Conservation (phyloP, 1,140 invertebrate genomes). For the Ptiloglossa arizonensis region DNA sequence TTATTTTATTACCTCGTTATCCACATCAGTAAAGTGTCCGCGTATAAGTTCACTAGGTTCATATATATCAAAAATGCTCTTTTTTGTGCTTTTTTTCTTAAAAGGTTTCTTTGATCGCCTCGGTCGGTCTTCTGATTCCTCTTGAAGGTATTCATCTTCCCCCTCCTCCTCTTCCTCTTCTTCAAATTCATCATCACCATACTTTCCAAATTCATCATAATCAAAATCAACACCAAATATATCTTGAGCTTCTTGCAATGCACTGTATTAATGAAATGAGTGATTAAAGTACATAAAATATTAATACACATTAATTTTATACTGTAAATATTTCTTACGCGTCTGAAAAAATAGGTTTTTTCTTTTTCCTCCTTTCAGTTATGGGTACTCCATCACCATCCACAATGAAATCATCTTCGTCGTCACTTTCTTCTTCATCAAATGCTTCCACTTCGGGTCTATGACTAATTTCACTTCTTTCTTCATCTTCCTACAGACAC, state of each 20-base stretch:
- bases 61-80: slow-evolving; percentile 97
- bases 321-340: slow-evolving; percentile 78
- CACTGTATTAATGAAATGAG: slow-evolving; percentile 66
- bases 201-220: slow-evolving; percentile 96
- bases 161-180: slow-evolving; percentile 91
- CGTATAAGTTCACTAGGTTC: slow-evolving; percentile 98
- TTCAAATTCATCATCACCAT: slow-evolving; percentile 93
- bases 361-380: slow-evolving; percentile 91
- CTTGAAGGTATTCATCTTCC: slow-evolving; percentile 88
- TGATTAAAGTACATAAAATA: neutral
- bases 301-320: neutral
- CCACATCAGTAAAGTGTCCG: slow-evolving; percentile 96
- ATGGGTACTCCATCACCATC: slow-evolving; percentile 97
- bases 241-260: slow-evolving; percentile 98
- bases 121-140: slow-evolving; percentile 84
- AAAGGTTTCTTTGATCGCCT: slow-evolving; percentile 87
- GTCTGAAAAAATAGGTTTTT: slow-evolving; percentile 94
- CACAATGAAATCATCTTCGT: slow-evolving; percentile 98
- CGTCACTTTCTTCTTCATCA: slow-evolving; percentile 90
- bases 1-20: slow-evolving; percentile 88
- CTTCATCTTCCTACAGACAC: slow-evolving; percentile 88
- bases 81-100: slow-evolving; percentile 90
- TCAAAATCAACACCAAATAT: slow-evolving; percentile 99
- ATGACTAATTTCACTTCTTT: slow-evolving; percentile 86
- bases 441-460: slow-evolving; percentile 85